Percentiles rank a stretch among this genome's conserved stretches.
Conservation (phyloP, 2,113 vertebrate species). For the Anolis carolinensis region DNA sequence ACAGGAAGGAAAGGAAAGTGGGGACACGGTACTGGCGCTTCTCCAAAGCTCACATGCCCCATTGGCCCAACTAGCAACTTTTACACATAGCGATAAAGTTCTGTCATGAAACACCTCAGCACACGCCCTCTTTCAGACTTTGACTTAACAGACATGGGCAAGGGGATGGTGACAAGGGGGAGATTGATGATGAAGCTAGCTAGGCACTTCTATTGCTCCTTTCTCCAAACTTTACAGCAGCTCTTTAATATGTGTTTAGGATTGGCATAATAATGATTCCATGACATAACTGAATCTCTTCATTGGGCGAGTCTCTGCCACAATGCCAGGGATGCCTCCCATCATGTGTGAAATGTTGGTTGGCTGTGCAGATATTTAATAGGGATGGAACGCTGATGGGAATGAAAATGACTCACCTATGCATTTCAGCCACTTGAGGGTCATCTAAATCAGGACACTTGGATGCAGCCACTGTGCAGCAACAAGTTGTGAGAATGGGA, state of each 20-base stretch:
- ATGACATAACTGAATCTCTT: slow-evolving; percentile 5
- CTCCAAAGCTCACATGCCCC: not conserved
- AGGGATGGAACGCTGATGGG: not conserved
- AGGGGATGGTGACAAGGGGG: not conserved
- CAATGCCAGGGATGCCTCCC: slow-evolving; percentile 11
- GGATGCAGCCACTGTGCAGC: not conserved
- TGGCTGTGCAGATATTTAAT: not conserved
- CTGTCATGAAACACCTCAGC: no score
- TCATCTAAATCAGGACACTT: not conserved
- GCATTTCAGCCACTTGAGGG: not conserved
- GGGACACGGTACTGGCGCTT: not conserved
- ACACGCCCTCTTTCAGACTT: not conserved
- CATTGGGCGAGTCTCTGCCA: not conserved
- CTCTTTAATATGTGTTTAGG: not conserved
- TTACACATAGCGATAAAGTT: not conserved
- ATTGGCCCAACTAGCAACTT: not conserved
- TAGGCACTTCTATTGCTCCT: not conserved
- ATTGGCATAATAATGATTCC: not conserved
- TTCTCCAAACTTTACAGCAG: not conserved
- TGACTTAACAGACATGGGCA: not conserved
- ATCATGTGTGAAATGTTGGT: not conserved
- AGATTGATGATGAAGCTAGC: not conserved
- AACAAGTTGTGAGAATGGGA: not conserved
- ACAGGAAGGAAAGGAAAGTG: not conserved
- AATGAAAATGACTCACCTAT: not conserved